Evolutionary conservation across 2,888 invertebrate genomes (phyloP), one percentile per base, ranked within the genome.

Genomic region (Lordiphosa fenestrarum): DNA sequence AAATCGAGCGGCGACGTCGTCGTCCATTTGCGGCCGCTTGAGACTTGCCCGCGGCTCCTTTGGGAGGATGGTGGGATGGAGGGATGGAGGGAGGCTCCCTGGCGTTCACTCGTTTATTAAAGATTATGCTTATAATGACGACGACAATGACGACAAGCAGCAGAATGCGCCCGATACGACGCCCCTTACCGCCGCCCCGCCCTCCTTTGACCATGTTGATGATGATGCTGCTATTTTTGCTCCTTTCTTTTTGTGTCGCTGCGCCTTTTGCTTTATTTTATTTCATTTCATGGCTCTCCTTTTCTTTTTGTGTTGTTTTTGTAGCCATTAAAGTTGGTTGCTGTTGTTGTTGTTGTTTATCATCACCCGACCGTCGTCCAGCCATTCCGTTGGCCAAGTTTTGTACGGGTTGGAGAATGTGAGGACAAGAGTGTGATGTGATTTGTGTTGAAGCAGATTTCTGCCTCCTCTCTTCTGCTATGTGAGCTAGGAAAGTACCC

Each of bases 81-180:
- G 19, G 52, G 15, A 15, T 15, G 15, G 15, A 15, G 15, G 15
- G 15, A 15, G 15, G 58, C 58, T 65, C 64, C 68, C 84, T 63
- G 77, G 76, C 71, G 73, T 52, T 71, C 62, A 76, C 84, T 84
- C 77, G 84, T 78, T 78, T 78, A 78, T 78, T 84, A 78, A 78
- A 84, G 77, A 78, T 78, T 84, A 84, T 84, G 81, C 84, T 77
- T 80, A 80, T 77, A 83, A 77, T 80, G 84, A 76, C 81, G 81
- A 80, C 73, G 76, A 77, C 84, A 77, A 77, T 75, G 82, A 77
- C 67, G 78, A 84, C 84, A 74, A 77, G 64, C 77, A 71, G 82
- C 71, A 60, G 66, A 69, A 78, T 58, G 59, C 66, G 54, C 59
- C 39, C 50, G 33, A 7, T 44, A 23, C 37, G 13, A 39, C 44